These are phyloP conservation scores for Ypsolopha scabrella DNA, from an alignment of 2,888 invertebrate species.

Conservation along the genomic window DNA sequence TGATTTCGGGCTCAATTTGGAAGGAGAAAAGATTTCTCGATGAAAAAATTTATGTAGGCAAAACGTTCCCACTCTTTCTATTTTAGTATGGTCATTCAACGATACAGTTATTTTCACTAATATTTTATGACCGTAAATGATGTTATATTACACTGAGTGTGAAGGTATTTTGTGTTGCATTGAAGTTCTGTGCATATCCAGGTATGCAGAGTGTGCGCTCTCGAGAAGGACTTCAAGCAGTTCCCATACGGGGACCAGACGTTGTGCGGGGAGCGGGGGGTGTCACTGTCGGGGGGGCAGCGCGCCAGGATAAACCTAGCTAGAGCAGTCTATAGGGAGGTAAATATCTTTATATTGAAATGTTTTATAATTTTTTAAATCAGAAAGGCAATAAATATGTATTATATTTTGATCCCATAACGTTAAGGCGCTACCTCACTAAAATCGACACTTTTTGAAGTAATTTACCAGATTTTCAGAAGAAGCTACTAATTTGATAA, in stretches of 20 bases:
- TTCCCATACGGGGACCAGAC: slow-evolving; percentile 83
- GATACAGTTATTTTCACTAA: too few relatives aligned
- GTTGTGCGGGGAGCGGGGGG: slow-evolving; percentile 85
- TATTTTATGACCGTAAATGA: background rate
- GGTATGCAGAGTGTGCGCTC: slow-evolving; percentile 75
- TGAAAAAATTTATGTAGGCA: background rate
- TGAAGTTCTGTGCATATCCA: slow-evolving; percentile 17
- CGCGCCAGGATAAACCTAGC: slow-evolving; percentile 85
- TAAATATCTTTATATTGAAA: slow-evolving; percentile 24
- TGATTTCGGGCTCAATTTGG: background rate
- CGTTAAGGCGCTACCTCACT: too few relatives aligned
- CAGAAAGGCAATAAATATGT: too few relatives aligned
- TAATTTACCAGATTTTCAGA: too few relatives aligned
- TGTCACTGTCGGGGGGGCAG: slow-evolving; percentile 86
- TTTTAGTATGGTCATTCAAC: too few relatives aligned
- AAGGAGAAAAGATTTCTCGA: background rate
- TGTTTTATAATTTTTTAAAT: too few relatives aligned
- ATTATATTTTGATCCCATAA: too few relatives aligned
- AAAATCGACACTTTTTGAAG: too few relatives aligned
- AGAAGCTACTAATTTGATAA: too few relatives aligned
- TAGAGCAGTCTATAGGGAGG: slow-evolving; percentile 79
- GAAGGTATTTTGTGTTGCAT: background rate
- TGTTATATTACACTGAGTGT: background rate
- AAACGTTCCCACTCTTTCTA: background rate
- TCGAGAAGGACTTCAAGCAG: slow-evolving; percentile 77